Percentiles rank a stretch among this genome's conserved stretches.
Evolutionary conservation across 2,888 invertebrate genomes (phyloP).

Genomic region (Hyppa rectilinea): DNA sequence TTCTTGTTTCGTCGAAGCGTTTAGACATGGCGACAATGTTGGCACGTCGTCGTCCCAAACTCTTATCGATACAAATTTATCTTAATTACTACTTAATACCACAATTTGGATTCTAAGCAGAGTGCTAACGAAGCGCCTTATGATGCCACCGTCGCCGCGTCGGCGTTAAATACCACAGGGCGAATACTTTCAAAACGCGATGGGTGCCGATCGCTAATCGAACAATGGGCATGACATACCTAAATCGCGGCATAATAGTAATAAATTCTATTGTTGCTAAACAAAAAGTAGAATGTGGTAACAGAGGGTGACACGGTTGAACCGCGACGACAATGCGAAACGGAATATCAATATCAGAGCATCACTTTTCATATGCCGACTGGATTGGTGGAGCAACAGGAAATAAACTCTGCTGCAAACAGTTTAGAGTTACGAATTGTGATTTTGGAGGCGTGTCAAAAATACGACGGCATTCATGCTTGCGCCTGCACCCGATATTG

Average conservation of each 20-base stretch:
- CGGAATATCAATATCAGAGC: constrained; percentile 75
- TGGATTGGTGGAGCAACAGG: constrained; percentile 50
- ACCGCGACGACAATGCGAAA: constrained; percentile 77
- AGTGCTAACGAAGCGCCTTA: constrained; percentile 83
- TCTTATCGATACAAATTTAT: constrained; percentile 87
- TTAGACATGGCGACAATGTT: constrained; percentile 77
- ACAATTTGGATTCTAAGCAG: constrained; percentile 85
- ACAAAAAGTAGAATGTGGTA: constrained; percentile 79
- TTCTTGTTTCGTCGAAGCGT: constrained; percentile 63
- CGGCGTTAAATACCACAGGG: constrained; percentile 86
- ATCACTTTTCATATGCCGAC: constrained; percentile 77
- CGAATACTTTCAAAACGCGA: constrained; percentile 79
- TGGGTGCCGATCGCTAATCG: constrained; percentile 82
- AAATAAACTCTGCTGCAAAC: constrained; percentile 61
- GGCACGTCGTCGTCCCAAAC: constrained; percentile 80
- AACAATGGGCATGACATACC: constrained; percentile 84
- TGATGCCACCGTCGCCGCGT: constrained; percentile 86
- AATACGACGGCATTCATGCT: constrained; percentile 70
- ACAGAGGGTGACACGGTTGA: constrained; percentile 78
- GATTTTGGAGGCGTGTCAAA: constrained; percentile 66
- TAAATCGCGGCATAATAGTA: constrained; percentile 71
- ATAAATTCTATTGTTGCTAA: constrained; percentile 81
- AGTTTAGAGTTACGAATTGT: constrained; percentile 60
- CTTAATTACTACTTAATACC: constrained; percentile 88
- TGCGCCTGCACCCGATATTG: constrained; percentile 78